Percentiles rank a stretch among this genome's conserved stretches.
These are phyloP conservation scores for Nymphalis urticae DNA, from an alignment of 2,888 invertebrate species.

Conservation along the genomic window DNA sequence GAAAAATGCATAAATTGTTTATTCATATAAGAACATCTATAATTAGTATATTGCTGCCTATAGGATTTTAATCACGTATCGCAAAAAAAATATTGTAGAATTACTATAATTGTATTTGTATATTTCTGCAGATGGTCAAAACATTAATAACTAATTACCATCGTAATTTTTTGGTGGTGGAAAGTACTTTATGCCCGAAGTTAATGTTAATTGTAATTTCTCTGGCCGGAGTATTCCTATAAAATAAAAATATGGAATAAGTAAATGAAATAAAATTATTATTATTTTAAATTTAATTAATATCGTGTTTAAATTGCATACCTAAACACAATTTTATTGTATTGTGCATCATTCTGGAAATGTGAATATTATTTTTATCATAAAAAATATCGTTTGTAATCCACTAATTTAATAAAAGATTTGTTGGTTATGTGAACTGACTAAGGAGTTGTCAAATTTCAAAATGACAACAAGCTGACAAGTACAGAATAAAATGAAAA, in stretches of 20 bases:
- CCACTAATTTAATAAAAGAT: not conserved
- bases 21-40: too few species aligned
- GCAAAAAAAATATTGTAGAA: not conserved
- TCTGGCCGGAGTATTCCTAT: constrained; percentile 60
- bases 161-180: constrained; percentile 85
- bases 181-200: constrained; percentile 85
- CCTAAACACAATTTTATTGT: constrained; percentile 24
- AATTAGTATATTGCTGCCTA: too few species aligned
- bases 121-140: not conserved
- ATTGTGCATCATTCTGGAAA: constrained; percentile 10
- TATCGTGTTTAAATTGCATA: not conserved
- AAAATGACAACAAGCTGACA: not conserved
- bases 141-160: constrained; percentile 70
- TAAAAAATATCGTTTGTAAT: not conserved
- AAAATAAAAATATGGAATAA: constrained; percentile 34
- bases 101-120: not conserved
- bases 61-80: too few species aligned
- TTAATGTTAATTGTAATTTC: constrained; percentile 51
- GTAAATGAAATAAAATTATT: not conserved
- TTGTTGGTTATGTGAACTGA: not conserved
- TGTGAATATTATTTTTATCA: not conserved
- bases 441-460: not conserved
- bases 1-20: not conserved
- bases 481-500: too few species aligned
- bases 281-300: not conserved